Base-by-base conservation (phyloP, 2,797 vertebrate genomes). In the Geotria australis region DNA sequence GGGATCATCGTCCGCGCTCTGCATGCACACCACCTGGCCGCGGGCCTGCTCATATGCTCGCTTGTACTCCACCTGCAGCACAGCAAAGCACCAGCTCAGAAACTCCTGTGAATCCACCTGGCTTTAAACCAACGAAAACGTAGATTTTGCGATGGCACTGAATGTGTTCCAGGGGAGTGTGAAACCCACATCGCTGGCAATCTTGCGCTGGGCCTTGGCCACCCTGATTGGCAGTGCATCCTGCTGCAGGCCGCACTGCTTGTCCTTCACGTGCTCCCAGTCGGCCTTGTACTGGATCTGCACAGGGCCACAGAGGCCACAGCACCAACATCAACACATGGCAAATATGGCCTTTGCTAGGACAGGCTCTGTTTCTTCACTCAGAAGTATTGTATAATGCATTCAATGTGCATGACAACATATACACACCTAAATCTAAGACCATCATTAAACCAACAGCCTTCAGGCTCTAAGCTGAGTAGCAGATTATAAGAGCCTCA, bases 211-310 rank as follows among this genome's bases (percentile, higher is more conserved):
- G 60, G 81, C 81, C 47, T 83, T 84, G 61, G 84, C 84, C 10
- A 82, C 84, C 9, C 84, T 72, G 63, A 88, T 75, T 4, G 81
- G 72, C 61, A 91, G 82, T 46, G 81, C 65, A 1, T 91, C 84
- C 2, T 77, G 70, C 61, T 73, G 81, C 61, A 91, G 68, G 60
- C 86, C 77, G 67, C 80, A 86, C 62, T 82, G 75, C 64, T 85
- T 88, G 1, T 77, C 77, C 71, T 91, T 91, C 2, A 62, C 51
- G 65, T 73, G 80, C 62, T 91, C 77, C 84, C 84, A 91, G 53
- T 86, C 78, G 2, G 78, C 77, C 60, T 78, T 85, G 62, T 91
- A 91, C 61, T 74, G 77, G 57, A 70, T 85, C 84, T 89, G 68
- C 24, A 59, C 60, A 6, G n/a, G 62, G 12, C 24, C 24, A 38